Evolutionary conservation across 1,140 invertebrate species (phyloP).

Genomic region (Idris sp.): DNA sequence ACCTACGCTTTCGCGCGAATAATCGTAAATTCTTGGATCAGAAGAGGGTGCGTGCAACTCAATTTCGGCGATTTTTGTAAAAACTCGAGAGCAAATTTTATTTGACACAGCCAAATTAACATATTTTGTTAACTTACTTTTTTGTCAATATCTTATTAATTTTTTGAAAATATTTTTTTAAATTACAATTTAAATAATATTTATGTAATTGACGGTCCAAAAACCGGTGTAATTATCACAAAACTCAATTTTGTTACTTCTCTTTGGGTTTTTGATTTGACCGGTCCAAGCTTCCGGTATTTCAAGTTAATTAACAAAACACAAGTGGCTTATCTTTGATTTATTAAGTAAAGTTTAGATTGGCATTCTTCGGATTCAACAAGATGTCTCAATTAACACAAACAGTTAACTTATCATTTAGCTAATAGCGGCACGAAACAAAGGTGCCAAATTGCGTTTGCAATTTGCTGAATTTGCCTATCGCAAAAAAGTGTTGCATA

Average conservation of each 20-base stretch:
- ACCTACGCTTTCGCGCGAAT: slow-evolving; percentile 76
- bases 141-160: too few relatives aligned
- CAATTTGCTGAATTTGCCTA: too few relatives aligned
- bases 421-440: too few relatives aligned
- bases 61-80: slow-evolving; percentile 46
- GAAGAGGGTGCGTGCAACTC: slow-evolving; percentile 66
- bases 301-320: slow-evolving; percentile 17
- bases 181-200: too few relatives aligned
- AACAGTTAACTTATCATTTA: slow-evolving; percentile 30
- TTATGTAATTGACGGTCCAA: too few relatives aligned
- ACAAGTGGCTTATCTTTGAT: slow-evolving; percentile 35
- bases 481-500: too few relatives aligned
- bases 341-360: slow-evolving; percentile 10
- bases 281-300: slow-evolving; percentile 7
- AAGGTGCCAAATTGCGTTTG: too few relatives aligned
- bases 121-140: too few relatives aligned
- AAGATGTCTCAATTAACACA: slow-evolving; percentile 49
- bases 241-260: too few relatives aligned
- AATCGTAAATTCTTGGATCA: slow-evolving; percentile 71
- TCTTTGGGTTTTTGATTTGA: too few relatives aligned
- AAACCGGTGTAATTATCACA: too few relatives aligned
- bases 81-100: slow-evolving; percentile 50
- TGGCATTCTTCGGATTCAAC: slow-evolving; percentile 13
- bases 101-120: slow-evolving; percentile 55
- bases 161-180: too few relatives aligned